Evolutionary conservation across 2,797 vertebrate species (phyloP), one percentile per base, ranked within the genome.

Genomic region (Mastacembelus armatus): DNA sequence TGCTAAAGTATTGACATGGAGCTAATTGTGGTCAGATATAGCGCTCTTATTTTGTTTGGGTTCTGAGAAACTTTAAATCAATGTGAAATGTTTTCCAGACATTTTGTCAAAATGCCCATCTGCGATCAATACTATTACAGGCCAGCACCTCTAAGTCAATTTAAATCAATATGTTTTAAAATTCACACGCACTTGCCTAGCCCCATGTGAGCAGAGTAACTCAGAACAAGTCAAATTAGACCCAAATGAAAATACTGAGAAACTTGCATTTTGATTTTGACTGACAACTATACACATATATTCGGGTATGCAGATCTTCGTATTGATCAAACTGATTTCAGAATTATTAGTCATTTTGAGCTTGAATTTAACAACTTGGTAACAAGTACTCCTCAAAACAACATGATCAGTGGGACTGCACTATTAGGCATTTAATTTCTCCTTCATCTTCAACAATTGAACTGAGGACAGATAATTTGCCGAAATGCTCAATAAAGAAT

Each of bases 81-180:
- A 80, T 79, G 65, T 30, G 12, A 81, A 83, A 77, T 78, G 68
- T 81, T 86, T 83, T 77, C 48, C 72, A 72, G 55, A 71, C 68
- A 68, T 68, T 68, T 62, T 74, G 48, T 80, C 77, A 84, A 77
- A 84, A 77, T 1, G 35, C 49, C 55, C 50, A 71, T 76, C 42
- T 79, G 61, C 33, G 66, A 77, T 84, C 80, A 60, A 88, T 86
- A 48, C 60, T n/a, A 18, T 57, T 76, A 55, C 73, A 67, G 67
- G 47, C 56, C 55, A 26, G 30, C 40, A 68, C 63, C 78, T 88
- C 66, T 74, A 77, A 85, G 70, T 82, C 66, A 84, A 79, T 83
- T 73, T 22, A 66, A 80, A 85, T 84, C 71, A 76, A 87, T 84
- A 49, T 26, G 60, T 54, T 79, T 85, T 83, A 52, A 74, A 72